phyloP scores from a whole-genome alignment of 2,797 vertebrate species.

The Phalanger gymnotis region DNA sequence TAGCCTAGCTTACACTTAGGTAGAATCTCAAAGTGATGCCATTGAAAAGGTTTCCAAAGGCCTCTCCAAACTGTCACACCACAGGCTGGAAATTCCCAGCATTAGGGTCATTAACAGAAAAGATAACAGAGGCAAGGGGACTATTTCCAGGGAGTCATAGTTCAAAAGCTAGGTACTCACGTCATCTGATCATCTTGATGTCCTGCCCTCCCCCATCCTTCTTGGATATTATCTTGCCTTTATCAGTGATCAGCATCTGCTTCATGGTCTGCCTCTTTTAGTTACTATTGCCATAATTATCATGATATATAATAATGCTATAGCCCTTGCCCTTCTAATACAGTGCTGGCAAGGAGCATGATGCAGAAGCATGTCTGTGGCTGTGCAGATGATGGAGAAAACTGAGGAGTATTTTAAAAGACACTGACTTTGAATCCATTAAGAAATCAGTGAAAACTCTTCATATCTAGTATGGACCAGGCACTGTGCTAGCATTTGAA shows the following conservation, averaged over 20 bases:
- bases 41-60: neutral
- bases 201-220: neutral
- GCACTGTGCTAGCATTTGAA: neutral
- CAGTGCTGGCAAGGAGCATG: neutral
- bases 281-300: neutral
- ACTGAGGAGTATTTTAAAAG: neutral
- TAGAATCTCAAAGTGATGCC: neutral
- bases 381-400: neutral
- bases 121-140: neutral
- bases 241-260: neutral
- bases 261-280: neutral
- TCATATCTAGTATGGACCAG: neutral
- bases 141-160: neutral
- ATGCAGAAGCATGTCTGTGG: neutral
- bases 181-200: neutral
- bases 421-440: neutral
- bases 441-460: neutral
- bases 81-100: neutral
- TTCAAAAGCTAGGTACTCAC: neutral
- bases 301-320: neutral
- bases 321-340: neutral
- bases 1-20: neutral
- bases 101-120: neutral
- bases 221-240: neutral
- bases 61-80: neutral